Percentiles rank a stretch among this genome's conserved stretches.
Conservation (phyloP, 2,113 vertebrate genomes). For the Ornithorhynchus anatinus region DNA sequence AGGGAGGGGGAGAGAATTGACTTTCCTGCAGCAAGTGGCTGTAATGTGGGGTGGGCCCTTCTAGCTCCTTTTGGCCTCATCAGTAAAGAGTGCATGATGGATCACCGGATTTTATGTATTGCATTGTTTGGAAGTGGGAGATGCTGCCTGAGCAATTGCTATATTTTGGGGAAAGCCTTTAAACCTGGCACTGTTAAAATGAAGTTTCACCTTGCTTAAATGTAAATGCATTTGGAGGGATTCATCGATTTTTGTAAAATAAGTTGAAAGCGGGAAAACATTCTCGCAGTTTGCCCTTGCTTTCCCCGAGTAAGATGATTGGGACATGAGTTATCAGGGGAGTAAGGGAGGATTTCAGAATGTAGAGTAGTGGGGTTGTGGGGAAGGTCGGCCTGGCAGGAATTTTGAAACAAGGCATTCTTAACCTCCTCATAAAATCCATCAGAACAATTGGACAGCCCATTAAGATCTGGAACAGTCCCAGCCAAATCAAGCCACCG, state of each 20-base stretch:
- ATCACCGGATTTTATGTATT: too few relatives aligned
- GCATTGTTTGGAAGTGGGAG: too few relatives aligned
- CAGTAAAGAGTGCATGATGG: too few relatives aligned
- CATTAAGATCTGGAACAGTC: constrained; percentile 44
- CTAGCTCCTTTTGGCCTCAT: too few relatives aligned
- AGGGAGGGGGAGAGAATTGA: too few relatives aligned
- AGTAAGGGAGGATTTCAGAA: constrained; percentile 9
- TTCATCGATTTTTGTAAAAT: background rate
- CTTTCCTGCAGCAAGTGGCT: background rate
- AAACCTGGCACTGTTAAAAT: background rate
- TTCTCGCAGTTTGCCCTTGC: background rate
- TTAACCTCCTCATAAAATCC: constrained; percentile 51
- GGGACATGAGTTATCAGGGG: constrained; percentile 13
- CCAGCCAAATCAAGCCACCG: constrained; percentile 17
- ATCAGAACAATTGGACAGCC: constrained; percentile 47
- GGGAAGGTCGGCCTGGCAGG: constrained; percentile 8
- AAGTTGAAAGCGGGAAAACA: background rate
- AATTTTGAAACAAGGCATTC: constrained; percentile 23
- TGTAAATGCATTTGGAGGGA: background rate
- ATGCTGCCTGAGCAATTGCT: too few relatives aligned
- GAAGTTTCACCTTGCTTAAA: background rate
- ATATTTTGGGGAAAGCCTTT: background rate
- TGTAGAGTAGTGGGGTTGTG: background rate
- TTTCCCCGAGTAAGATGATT: constrained; percentile 6
- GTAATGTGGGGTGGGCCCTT: too few relatives aligned